Percentiles rank a stretch among this genome's conserved stretches.
These are phyloP conservation scores for Melipona bicolor DNA, from an alignment of 2,888 invertebrate species.

Conservation along the genomic window DNA sequence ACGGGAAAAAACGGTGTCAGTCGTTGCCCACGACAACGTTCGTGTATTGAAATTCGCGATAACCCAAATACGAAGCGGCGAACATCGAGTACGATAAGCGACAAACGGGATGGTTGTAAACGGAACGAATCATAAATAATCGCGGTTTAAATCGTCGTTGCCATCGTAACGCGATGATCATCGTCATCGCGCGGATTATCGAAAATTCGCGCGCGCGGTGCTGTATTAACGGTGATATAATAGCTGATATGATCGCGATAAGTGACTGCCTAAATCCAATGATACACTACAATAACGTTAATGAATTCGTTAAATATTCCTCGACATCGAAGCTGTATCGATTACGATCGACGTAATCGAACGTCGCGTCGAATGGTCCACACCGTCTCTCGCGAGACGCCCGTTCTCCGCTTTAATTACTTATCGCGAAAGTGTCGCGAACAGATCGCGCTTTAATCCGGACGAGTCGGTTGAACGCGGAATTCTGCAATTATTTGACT, in stretches of 20 bases:
- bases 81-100: too few species aligned
- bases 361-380: not conserved
- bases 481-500: not conserved
- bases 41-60: too few species aligned
- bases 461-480: not conserved
- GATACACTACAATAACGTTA: conserved; percentile 60
- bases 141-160: conserved; percentile 49
- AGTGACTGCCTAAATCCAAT: conserved; percentile 58
- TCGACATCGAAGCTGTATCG: conserved; percentile 6
- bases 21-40: too few species aligned
- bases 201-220: conserved; percentile 40
- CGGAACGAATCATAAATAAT: not conserved
- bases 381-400: conserved; percentile 14
- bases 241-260: conserved; percentile 52
- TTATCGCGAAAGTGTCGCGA: conserved; percentile 63
- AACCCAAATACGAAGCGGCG: too few species aligned
- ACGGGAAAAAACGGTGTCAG: too few species aligned
- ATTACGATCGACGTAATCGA: conserved; percentile 42
- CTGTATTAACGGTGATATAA: conserved; percentile 48
- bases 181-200: not conserved
- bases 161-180: not conserved
- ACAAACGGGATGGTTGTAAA: not conserved
- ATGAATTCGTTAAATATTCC: conserved; percentile 62
- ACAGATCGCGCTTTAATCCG: conserved; percentile 52
- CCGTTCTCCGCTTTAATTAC: conserved; percentile 59